Evolutionary conservation across 1,140 invertebrate species (phyloP), one percentile per base, ranked within the genome.

Genomic region (Argopecten irradians): DNA sequence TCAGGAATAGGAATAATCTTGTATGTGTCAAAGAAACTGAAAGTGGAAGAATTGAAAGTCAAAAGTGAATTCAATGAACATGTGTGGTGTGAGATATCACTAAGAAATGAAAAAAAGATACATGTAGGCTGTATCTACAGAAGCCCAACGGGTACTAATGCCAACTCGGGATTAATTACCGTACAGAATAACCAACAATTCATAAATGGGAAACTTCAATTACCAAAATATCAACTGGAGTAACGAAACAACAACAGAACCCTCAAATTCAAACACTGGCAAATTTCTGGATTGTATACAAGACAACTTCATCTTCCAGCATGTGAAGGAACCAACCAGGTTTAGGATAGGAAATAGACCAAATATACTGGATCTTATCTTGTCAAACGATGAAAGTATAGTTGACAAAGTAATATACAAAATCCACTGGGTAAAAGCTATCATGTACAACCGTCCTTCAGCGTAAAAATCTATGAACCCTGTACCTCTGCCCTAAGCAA

Each of bases 381-480:
- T 87, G 16, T 82, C 55, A 82, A 87, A 87, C 36, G 55, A 82
- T 16, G 86, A 87, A 34, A n/a, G 39, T n/a, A 36, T 83, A 1
- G 39, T 83, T 8, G 71, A 83, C 1, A 28, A 41, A 1, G 36
- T 87, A 1, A 32, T 14, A 83, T 35, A 87, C 34, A 34, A 83
- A 11, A 36, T 33, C 71, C 55, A 3, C 9, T 46, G 2, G 43
- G 43, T 19, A 46, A 46, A 46, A 46, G 43, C 22, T 11, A 46
- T 19, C 43, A 46, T 19, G 19, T 46, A 2, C 43, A 46, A 19
- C 43, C 22, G 19, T 16, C 14, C 13, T 46, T 46, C 43, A 14
- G 22, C 13, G 14, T 46, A 46, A 46, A 46, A 11, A 46, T 46
- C 9, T 3, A 46, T 19, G 19, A 19, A 16, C 43, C 43, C 13